Base-by-base conservation (phyloP, 2,797 vertebrate species). In the Microchirus variegatus region DNA sequence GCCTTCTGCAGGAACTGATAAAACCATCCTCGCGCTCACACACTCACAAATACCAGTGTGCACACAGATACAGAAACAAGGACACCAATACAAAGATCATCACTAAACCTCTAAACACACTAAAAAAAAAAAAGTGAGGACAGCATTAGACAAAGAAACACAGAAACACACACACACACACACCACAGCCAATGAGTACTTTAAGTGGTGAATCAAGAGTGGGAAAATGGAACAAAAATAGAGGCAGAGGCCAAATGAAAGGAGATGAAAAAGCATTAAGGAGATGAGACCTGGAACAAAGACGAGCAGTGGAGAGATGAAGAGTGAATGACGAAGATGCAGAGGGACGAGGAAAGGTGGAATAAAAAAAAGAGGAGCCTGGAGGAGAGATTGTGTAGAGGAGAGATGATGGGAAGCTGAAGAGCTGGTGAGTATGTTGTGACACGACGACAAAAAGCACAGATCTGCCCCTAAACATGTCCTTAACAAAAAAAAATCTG, bases 1-100 rank as follows among this genome's bases (percentile, higher is more conserved):
- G 84, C 85, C 87, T 85, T 89, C 87, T 90, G 90, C 81, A 60
- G 70, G 51, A 70, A 81, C 83, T 83, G 90, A 91, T 91, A 91
- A 89, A 83, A 77, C 67, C 77, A 65, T 63, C 37, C 78, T 60
- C 74, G 19, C 63, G 53, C 53, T 42, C 47, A 15, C 64, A 15
- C 53, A 47, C 36, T 49, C 57, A 22, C 41, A 62, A 36, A 56
- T 31, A 72, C 58, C 22, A 46, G 67, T 58, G 80, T 26, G 73
- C 62, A 73, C 46, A 67, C 64, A 75, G 37, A 73, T 50, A 49
- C 59, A 59, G 54, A 65, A 73, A 82, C 73, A 70, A 75, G 46
- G 40, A 71, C 14, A 66, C 16, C 31, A 68, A 75, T 15, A 9
- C 35, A 36, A 13, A 62, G 47, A 45, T 52, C 67, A 67, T 78